phyloP scores from a whole-genome alignment of 2,888 invertebrate species.

The Campoplex capitator region DNA sequence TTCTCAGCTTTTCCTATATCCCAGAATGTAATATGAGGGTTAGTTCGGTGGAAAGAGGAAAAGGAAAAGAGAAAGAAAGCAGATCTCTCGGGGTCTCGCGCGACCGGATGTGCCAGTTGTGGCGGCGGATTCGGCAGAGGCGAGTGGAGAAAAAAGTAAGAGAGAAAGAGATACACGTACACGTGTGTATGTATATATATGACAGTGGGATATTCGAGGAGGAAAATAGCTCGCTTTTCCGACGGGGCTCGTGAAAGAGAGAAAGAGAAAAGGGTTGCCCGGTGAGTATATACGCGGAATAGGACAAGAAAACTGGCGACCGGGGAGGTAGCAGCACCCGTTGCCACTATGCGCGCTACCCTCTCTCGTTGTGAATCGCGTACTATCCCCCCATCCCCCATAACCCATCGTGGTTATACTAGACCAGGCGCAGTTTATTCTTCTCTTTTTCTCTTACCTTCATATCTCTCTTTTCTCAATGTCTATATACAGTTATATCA shows the following conservation, averaged over 20 bases:
- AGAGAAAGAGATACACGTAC: not conserved
- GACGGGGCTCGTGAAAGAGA: constrained; percentile 58
- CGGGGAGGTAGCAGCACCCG: constrained; percentile 56
- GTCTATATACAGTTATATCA: constrained; percentile 29
- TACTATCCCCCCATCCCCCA: constrained; percentile 18
- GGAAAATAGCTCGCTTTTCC: constrained; percentile 77
- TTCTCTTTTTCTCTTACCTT: constrained; percentile 51
- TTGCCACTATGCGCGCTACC: constrained; percentile 42
- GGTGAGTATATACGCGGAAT: constrained; percentile 30
- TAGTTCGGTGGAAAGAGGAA: constrained; percentile 30
- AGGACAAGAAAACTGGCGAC: constrained; percentile 62
- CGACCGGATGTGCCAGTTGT: constrained; percentile 45
- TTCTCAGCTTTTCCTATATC: constrained; percentile 79
- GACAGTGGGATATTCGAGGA: constrained; percentile 64
- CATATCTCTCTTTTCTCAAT: constrained; percentile 5
- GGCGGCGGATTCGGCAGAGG: constrained; percentile 44
- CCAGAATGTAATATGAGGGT: constrained; percentile 82
- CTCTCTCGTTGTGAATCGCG: constrained; percentile 62
- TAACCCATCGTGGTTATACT: constrained; percentile 65
- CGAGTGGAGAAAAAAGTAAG: constrained; percentile 36
- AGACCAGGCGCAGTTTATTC: constrained; percentile 62
- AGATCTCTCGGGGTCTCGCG: constrained; percentile 23
- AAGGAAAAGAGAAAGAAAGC: constrained; percentile 30
- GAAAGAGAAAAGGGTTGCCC: constrained; percentile 59
- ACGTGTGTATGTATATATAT: not conserved